Percentiles rank a stretch among this genome's conserved stretches.
Conservation (phyloP, 1,140 invertebrate species). For the Heliconius congener region DNA sequence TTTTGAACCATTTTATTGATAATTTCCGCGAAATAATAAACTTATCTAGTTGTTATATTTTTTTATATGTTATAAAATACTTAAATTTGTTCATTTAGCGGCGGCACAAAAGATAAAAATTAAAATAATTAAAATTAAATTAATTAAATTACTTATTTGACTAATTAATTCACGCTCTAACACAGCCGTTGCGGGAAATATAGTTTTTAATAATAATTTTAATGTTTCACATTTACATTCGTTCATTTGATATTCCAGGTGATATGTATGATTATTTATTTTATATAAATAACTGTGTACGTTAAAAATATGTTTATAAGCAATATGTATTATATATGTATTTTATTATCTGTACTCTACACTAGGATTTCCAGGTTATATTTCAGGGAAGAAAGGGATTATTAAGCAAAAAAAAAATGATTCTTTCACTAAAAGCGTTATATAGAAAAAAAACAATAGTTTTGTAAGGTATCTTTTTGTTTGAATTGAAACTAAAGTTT, state of each 20-base stretch:
- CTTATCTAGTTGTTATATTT: slow-evolving; percentile 11
- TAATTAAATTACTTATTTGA: background rate
- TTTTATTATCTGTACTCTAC: no score
- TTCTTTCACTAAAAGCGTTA: no score
- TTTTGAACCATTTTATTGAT: background rate
- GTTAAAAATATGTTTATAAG: background rate
- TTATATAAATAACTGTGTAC: background rate
- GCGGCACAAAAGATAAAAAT: slow-evolving; percentile 7
- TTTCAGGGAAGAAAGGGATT: no score
- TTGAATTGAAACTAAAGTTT: no score
- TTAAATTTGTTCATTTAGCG: background rate
- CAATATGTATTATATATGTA: background rate
- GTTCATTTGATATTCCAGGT: background rate
- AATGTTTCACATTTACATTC: background rate
- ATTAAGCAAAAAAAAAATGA: no score
- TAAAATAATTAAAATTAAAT: background rate
- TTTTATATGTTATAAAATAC: slow-evolving; percentile 9
- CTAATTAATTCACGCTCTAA: slow-evolving; percentile 13
- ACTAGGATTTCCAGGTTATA: no score
- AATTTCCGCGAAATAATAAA: slow-evolving; percentile 12
- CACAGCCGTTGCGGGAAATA: background rate
- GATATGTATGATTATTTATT: background rate
- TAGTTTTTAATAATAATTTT: background rate
- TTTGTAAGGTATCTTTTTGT: no score
- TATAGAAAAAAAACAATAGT: no score